These are phyloP conservation scores for Brachypteracias leptosomus DNA, from an alignment of 2,113 vertebrate genomes.

Conservation along the genomic window DNA sequence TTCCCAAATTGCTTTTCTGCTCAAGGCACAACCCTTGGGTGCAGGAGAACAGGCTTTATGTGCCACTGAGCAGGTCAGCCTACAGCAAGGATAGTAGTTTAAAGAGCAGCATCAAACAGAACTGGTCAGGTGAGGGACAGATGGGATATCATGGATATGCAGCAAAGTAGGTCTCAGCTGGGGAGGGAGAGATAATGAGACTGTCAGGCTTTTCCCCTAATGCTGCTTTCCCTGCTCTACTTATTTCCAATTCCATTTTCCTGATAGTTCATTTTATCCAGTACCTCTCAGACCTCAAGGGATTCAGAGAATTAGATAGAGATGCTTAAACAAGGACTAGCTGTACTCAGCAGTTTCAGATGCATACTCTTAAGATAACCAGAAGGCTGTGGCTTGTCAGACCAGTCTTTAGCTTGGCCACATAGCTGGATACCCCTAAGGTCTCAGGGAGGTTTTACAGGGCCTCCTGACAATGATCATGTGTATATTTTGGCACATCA, in stretches of 20 bases:
- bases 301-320: not conserved
- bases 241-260: not conserved
- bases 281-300: not conserved
- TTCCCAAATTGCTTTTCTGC: not conserved
- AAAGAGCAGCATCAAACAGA: not conserved
- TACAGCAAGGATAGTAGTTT: not conserved
- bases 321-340: not conserved
- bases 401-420: not conserved
- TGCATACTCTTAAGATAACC: not conserved
- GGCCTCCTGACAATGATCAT: not conserved
- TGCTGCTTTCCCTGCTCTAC: not conserved
- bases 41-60: accelerated
- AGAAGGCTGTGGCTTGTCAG: not conserved
- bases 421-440: not conserved
- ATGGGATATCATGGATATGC: not conserved
- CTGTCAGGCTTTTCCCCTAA: not conserved
- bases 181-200: not conserved
- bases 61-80: not conserved
- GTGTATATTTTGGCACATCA: not conserved
- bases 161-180: not conserved
- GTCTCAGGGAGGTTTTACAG: not conserved
- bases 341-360: not conserved
- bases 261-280: not conserved
- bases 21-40: not conserved
- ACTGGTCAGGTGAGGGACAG: not conserved